Conservation (phyloP, 2,888 invertebrate species). For the Mantis religiosa region DNA sequence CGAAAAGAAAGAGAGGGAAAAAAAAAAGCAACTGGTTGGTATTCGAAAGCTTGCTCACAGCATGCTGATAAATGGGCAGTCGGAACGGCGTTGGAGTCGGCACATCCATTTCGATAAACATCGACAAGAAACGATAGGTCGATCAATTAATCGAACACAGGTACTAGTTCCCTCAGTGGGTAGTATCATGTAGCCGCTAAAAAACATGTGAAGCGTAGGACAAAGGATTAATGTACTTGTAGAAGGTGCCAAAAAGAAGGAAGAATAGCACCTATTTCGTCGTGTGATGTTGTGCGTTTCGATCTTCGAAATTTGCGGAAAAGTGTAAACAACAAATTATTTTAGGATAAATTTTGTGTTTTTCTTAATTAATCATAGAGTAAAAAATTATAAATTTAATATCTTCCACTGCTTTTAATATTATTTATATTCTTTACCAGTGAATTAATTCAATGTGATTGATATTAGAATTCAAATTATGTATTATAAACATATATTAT, state of each 20-base stretch:
- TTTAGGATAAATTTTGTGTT: no score
- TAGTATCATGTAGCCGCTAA: neutral
- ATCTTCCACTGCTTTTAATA: no score
- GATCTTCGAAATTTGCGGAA: neutral
- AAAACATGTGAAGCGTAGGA: neutral
- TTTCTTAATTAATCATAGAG: no score
- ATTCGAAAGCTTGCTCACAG: neutral
- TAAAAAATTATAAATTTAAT: no score
- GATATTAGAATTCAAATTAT: no score
- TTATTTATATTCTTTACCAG: no score
- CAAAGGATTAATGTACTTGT: neutral
- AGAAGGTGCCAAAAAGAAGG: neutral
- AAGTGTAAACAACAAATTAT: no score
- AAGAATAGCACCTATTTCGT: neutral
- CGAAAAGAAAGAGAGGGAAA: neutral
- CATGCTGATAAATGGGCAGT: slow-evolving; percentile 2
- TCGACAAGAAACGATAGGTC: slow-evolving; percentile 9
- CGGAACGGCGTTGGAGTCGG: neutral
- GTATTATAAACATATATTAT: no score
- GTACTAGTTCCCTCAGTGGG: neutral
- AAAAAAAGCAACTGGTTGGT: neutral
- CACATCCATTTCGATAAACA: slow-evolving; percentile 3
- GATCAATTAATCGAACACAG: slow-evolving; percentile 15
- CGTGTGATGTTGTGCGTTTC: neutral
- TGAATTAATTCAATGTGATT: no score